These are phyloP conservation scores for Nothoprocta pentlandii DNA, from an alignment of 2,113 vertebrate species.

Conservation along the genomic window DNA sequence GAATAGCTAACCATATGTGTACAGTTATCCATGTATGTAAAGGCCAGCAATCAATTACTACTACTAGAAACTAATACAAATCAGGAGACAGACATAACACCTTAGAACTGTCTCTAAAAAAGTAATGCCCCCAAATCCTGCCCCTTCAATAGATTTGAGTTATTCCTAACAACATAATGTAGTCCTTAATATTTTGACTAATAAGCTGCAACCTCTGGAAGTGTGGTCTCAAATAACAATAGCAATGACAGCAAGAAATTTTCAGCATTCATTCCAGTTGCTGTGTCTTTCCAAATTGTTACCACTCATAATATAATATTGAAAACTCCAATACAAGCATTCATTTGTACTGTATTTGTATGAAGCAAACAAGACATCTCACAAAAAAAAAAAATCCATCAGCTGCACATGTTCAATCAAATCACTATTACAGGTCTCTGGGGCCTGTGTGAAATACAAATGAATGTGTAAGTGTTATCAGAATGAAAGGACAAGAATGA, in stretches of 20 bases:
- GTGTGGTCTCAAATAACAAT: background rate
- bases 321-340: constrained; percentile 6
- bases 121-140: background rate
- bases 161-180: background rate
- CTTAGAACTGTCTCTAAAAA: background rate
- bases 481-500: background rate
- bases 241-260: constrained; percentile 33
- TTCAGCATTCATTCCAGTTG: constrained; percentile 10
- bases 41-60: constrained; percentile 9
- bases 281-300: constrained; percentile 2
- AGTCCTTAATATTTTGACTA: constrained; percentile 20
- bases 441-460: constrained; percentile 7
- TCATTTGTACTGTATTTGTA: constrained; percentile 20
- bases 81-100: background rate
- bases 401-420: background rate
- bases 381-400: background rate
- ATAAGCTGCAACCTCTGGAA: constrained; percentile 10
- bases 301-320: background rate
- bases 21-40: background rate
- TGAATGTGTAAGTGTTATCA: background rate
- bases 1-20: constrained; percentile 24
- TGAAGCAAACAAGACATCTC: constrained; percentile 31
- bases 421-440: constrained; percentile 20
- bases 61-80: background rate
- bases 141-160: background rate